These are phyloP conservation scores for Hestina assimilis DNA, from an alignment of 1,140 invertebrate species.

Conservation along the genomic window DNA sequence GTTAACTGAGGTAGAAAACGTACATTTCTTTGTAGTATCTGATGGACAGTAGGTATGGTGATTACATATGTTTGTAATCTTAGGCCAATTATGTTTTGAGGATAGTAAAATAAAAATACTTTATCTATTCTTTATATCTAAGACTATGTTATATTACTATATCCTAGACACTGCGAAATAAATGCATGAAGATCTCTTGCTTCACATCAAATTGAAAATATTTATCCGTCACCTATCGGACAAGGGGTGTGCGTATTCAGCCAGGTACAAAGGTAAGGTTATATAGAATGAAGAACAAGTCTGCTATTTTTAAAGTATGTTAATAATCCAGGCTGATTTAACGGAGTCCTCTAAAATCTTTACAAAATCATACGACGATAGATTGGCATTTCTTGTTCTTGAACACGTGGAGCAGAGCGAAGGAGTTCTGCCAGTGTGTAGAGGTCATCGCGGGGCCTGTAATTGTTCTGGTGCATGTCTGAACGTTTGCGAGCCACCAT, in stretches of 20 bases:
- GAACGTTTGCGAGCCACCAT: constrained; percentile 76
- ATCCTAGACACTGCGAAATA: constrained; percentile 28
- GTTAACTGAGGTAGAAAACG: constrained; percentile 54
- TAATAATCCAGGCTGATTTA: constrained; percentile 23
- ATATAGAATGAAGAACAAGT: background rate
- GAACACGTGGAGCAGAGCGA: constrained; percentile 63
- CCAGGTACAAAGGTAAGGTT: constrained; percentile 2
- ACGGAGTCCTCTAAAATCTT: constrained; percentile 45
- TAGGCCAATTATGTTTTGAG: constrained; percentile 29
- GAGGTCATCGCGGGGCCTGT: constrained; percentile 66
- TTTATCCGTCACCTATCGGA: constrained; percentile 1
- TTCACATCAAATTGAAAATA: constrained; percentile 1
- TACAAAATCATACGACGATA: constrained; percentile 76
- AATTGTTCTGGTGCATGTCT: constrained; percentile 39
- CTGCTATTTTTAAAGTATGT: background rate
- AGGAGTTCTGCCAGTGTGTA: constrained; percentile 74
- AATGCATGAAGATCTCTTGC: constrained; percentile 15
- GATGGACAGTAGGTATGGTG: constrained; percentile 17
- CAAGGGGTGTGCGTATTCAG: constrained; percentile 25
- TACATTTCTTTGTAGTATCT: constrained; percentile 20
- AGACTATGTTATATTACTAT: constrained; percentile 16
- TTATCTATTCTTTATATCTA: constrained; percentile 20
- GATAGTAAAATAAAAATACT: constrained; percentile 22
- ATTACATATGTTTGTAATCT: constrained; percentile 18
- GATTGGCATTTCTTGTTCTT: constrained; percentile 71